Conservation (phyloP, 1,140 invertebrate genomes). For the Magallana gigas region DNA sequence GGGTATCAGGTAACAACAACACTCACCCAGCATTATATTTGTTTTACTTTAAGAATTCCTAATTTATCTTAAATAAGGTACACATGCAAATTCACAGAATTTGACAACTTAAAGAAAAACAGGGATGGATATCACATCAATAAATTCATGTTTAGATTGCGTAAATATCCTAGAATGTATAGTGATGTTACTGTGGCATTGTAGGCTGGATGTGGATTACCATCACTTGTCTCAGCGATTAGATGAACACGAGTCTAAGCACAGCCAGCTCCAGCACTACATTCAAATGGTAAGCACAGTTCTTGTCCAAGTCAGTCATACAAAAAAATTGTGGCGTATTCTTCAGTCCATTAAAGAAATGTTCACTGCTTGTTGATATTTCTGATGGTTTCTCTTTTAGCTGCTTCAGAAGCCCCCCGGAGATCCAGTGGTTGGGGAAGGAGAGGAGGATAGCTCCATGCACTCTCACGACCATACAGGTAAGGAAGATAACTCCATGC, state of each 20-base stretch:
- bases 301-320: too few relatives aligned
- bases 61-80: too few relatives aligned
- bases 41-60: too few relatives aligned
- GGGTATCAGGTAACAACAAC: background rate
- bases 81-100: too few relatives aligned
- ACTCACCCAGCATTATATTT: background rate
- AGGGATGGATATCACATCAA: too few relatives aligned
- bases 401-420: conserved; percentile 68
- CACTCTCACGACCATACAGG: conserved; percentile 57
- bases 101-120: too few relatives aligned
- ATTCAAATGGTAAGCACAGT: conserved; percentile 68
- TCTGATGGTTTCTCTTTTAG: conserved; percentile 46
- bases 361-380: too few relatives aligned
- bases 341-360: too few relatives aligned
- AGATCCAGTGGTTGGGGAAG: conserved; percentile 49
- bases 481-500: too few relatives aligned
- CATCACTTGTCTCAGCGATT: conserved; percentile 65
- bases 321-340: too few relatives aligned
- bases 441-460: conserved; percentile 54
- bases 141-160: too few relatives aligned
- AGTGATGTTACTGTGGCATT: background rate
- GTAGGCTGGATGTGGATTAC: conserved; percentile 67
- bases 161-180: too few relatives aligned
- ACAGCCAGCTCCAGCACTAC: conserved; percentile 73
- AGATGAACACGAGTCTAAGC: conserved; percentile 67